Base-by-base conservation (phyloP, 2,113 vertebrate genomes). In the Tragelaphus buxtoni region DNA sequence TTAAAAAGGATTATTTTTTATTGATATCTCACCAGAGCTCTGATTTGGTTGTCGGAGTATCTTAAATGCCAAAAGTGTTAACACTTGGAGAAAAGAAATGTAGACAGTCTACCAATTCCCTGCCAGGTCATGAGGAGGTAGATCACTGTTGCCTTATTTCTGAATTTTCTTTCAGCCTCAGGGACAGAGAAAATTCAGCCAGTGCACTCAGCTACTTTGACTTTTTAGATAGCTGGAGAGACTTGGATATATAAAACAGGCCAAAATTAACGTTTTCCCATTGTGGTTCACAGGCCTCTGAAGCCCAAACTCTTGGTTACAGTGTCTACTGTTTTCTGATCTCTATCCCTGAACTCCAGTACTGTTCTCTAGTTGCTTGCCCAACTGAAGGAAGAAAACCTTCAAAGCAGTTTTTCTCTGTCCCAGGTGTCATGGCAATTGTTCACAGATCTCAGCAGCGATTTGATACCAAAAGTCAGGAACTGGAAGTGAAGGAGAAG, bases 391-490 rank as follows among this genome's bases (percentile, higher is more conserved):
- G 30, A 4, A 74, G 18, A 89, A 72, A 85, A 91, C 4, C 89
- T 91, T 93, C 63, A 95, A 55, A 80, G 28, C 18, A 88, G 17
- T 63, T 4, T 86, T 93, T 61, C 58, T 69, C 63, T 88, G 35
- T 13, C 53, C 58, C 86, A 89, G 9, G 26, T 60, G 4, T 35
- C n/a, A 76, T 45, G 26, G 20, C 13, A 93, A 7, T 45, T 91
- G 90, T 76, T 87, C 56, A 86, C 28, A 92, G 16, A 72, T 47
- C 60, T 45, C 45, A 95, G 13, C 9, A 93, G 61, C 2, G 1
- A 77, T 77, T 53, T 93, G 42, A 92, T 84, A 88, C 65, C 96
- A 39, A 91, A 97, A 93, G 39, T 20, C 28, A 93, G 13, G 45
- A 96, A 90, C 17, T 79, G 6, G 18, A 95, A 91, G 42, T 69